Evolutionary conservation across 2,113 vertebrate species (phyloP).

Genomic region (Megaceryle maxima): DNA sequence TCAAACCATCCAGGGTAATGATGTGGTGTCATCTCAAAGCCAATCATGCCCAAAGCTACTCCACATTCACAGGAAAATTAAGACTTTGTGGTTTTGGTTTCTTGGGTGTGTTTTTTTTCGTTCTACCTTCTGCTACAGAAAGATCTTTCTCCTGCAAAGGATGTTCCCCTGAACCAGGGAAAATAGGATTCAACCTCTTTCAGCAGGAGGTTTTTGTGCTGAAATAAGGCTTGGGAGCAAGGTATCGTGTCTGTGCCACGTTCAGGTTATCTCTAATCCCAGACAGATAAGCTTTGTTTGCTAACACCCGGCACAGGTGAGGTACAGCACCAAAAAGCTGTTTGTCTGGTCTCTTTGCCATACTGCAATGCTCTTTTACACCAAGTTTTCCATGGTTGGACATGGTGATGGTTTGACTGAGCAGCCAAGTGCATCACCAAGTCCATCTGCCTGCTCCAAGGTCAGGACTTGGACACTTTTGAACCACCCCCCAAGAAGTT

Average conservation of each 20-base stretch:
- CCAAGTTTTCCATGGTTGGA: background rate
- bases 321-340: background rate
- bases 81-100: background rate
- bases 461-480: background rate
- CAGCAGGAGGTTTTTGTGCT: background rate
- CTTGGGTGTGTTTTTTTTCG: background rate
- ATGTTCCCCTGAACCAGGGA: background rate
- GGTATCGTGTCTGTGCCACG: rapidly evolving
- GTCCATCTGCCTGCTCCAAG: background rate
- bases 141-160: background rate
- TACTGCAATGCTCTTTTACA: background rate
- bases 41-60: background rate
- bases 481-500: background rate
- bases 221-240: background rate
- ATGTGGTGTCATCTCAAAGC: background rate
- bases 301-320: rapidly evolving
- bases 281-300: background rate
- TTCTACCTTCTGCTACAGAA: background rate
- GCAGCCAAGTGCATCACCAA: background rate
- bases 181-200: background rate
- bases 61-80: background rate
- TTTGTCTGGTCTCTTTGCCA: background rate
- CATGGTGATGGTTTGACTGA: background rate
- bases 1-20: slow-evolving; percentile 4
- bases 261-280: background rate